These are phyloP conservation scores for Drosophila anomalata DNA, from an alignment of 2,888 invertebrate genomes.

Conservation along the genomic window DNA sequence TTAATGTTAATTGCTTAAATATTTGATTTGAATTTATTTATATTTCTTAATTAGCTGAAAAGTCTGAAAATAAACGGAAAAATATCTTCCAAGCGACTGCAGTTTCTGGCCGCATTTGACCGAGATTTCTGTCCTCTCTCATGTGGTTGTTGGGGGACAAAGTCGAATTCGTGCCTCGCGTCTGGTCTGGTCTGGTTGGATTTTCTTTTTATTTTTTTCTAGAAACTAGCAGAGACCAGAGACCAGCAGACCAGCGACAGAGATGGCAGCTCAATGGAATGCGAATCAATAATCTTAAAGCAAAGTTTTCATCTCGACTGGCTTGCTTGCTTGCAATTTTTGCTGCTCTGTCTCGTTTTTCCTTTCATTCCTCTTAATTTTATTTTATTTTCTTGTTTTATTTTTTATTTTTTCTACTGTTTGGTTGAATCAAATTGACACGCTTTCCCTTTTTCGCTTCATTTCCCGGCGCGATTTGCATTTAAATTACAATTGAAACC, in stretches of 20 bases:
- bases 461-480: conserved; percentile 60
- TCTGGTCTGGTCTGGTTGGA: not conserved
- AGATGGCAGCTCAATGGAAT: conserved; percentile 66
- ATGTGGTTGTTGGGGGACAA: conserved; percentile 10
- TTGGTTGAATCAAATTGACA: conserved; percentile 70
- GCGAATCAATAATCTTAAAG: conserved; percentile 68
- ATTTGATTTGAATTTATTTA: not conserved
- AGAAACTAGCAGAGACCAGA: conserved; percentile 14
- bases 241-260: conserved; percentile 10
- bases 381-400: not conserved
- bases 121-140: conserved; percentile 1
- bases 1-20: not conserved
- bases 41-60: not conserved
- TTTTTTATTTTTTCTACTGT: not conserved
- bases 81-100: conserved; percentile 3
- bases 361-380: conserved; percentile 28
- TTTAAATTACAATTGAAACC: conserved; percentile 65
- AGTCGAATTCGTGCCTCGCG: conserved; percentile 18
- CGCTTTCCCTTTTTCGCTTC: conserved; percentile 54
- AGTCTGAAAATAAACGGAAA: not conserved
- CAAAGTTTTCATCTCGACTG: conserved; percentile 20
- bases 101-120: conserved; percentile 7
- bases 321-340: conserved; percentile 10
- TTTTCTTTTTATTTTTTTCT: conserved; percentile 14
- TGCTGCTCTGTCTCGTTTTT: conserved; percentile 17